Conservation (phyloP, 1,140 invertebrate species). For the Tribolium castaneum region DNA sequence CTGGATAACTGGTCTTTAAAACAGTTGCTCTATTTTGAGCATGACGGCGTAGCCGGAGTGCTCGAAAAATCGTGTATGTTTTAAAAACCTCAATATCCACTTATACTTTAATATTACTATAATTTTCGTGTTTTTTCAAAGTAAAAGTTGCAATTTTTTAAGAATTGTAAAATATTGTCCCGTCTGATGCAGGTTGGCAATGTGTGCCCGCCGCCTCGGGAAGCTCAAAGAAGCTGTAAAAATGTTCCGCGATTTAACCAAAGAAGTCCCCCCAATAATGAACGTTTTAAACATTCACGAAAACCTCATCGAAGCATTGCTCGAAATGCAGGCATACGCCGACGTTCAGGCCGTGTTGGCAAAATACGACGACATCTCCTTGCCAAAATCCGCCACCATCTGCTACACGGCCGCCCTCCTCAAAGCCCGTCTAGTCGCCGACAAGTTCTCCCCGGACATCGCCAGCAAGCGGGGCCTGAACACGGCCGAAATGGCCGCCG, state of each 20-base stretch:
- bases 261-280: slow-evolving; percentile 97
- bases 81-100: too few species aligned
- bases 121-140: too few species aligned
- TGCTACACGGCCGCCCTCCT: slow-evolving; percentile 96
- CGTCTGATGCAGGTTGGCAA: slow-evolving; percentile 77
- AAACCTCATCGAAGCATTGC: slow-evolving; percentile 94
- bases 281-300: slow-evolving; percentile 97
- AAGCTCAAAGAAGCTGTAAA: slow-evolving; percentile 95
- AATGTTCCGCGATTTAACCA: slow-evolving; percentile 96
- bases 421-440: slow-evolving; percentile 92
- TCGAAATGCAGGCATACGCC: slow-evolving; percentile 97
- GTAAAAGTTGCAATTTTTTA: too few species aligned
- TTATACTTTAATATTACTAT: too few species aligned
- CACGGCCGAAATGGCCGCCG: slow-evolving; percentile 91
- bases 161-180: not conserved
- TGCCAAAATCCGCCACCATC: slow-evolving; percentile 97
- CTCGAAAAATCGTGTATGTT: too few species aligned
- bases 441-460: slow-evolving; percentile 92
- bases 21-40: too few species aligned
- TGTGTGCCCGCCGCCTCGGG: slow-evolving; percentile 96
- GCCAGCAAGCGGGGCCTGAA: slow-evolving; percentile 89
- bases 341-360: slow-evolving; percentile 95
- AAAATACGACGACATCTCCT: slow-evolving; percentile 95
- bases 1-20: too few species aligned
- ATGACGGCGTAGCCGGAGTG: too few species aligned